These are phyloP conservation scores for Sarcoramphus papa DNA, from an alignment of 2,797 vertebrate genomes.

Conservation along the genomic window DNA sequence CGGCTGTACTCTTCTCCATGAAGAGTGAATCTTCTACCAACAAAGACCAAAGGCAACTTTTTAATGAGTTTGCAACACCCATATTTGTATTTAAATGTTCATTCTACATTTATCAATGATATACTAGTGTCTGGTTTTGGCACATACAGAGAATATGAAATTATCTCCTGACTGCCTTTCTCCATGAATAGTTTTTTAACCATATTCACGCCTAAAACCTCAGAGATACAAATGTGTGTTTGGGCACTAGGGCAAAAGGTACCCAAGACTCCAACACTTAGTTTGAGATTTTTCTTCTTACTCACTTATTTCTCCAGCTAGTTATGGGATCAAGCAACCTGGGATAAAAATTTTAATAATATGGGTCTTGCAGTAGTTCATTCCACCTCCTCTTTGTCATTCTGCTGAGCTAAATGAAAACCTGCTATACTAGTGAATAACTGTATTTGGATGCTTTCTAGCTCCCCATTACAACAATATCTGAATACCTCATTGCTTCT, in stretches of 20 bases:
- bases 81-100: neutral
- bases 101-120: neutral
- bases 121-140: fast-evolving
- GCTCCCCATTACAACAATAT: neutral
- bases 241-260: neutral
- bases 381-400: neutral
- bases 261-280: neutral
- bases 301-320: neutral
- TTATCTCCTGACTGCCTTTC: neutral
- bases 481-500: neutral
- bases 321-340: neutral
- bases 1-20: fast-evolving
- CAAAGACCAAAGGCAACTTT: neutral
- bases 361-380: neutral
- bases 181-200: neutral
- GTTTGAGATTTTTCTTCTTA: neutral
- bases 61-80: neutral
- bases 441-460: neutral
- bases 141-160: fast-evolving
- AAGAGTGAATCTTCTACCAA: neutral
- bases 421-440: neutral
- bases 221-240: neutral
- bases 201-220: neutral
- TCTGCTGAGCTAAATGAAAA: neutral
- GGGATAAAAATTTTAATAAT: neutral